Evolutionary conservation across 2,113 vertebrate species (phyloP).

Genomic region (Cacatua alba): DNA sequence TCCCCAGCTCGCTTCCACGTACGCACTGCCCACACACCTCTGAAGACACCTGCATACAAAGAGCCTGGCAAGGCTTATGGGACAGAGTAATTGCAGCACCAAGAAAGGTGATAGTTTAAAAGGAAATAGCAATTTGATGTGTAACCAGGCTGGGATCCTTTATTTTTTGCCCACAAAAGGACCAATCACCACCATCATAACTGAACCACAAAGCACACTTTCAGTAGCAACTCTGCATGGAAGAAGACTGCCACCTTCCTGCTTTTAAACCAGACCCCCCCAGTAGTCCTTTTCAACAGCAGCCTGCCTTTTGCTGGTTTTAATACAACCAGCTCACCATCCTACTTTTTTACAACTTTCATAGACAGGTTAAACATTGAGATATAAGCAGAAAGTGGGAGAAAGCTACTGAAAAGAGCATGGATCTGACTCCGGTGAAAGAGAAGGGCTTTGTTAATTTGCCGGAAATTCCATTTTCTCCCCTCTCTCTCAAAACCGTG

Average conservation of each 20-base stretch:
- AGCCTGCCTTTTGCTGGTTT: background rate
- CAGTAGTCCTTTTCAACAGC: background rate
- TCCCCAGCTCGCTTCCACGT: background rate
- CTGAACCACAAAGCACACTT: background rate
- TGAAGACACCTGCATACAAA: fast-evolving
- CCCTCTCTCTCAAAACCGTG: conserved; percentile 52
- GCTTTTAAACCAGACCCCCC: background rate
- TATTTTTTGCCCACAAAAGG: background rate
- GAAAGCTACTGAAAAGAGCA: background rate
- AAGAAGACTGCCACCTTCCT: conserved; percentile 47
- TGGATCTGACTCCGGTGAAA: background rate
- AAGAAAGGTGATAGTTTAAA: background rate
- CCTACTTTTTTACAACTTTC: background rate
- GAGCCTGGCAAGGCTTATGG: background rate
- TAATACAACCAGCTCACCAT: background rate
- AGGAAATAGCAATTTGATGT: background rate
- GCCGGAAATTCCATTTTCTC: conserved; percentile 55
- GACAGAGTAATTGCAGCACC: background rate
- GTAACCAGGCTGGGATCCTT: background rate
- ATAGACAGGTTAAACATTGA: background rate
- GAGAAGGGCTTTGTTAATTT: conserved; percentile 3
- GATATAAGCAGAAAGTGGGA: background rate
- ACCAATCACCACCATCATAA: background rate
- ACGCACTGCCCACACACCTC: fast-evolving
- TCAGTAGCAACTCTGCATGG: background rate